These are phyloP conservation scores for Cosmia pyralina DNA, from an alignment of 2,888 invertebrate genomes.

Conservation along the genomic window DNA sequence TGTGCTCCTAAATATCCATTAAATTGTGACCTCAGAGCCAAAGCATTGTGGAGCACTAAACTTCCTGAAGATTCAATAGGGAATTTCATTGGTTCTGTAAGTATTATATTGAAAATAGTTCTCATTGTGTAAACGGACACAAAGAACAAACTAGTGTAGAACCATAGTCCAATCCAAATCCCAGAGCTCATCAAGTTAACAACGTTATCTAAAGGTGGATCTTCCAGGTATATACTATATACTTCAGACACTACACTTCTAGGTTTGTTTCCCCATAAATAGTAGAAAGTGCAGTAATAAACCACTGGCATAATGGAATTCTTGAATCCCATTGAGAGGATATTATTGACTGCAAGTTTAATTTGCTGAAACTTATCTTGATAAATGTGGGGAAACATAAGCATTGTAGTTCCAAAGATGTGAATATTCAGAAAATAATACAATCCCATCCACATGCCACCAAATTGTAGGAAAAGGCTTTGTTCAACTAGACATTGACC, in stretches of 20 bases:
- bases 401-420: constrained; percentile 87
- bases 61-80: constrained; percentile 88
- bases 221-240: constrained; percentile 89
- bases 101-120: constrained; percentile 92
- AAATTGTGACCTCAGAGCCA: constrained; percentile 92
- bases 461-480: constrained; percentile 92
- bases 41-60: constrained; percentile 91
- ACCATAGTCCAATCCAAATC: constrained; percentile 92
- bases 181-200: constrained; percentile 84
- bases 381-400: constrained; percentile 93
- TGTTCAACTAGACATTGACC: constrained; percentile 92
- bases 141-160: constrained; percentile 92
- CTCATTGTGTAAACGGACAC: constrained; percentile 93
- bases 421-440: constrained; percentile 90
- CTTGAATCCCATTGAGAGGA: constrained; percentile 90
- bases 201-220: constrained; percentile 86
- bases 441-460: constrained; percentile 92
- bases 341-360: constrained; percentile 89
- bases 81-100: constrained; percentile 93
- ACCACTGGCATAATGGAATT: constrained; percentile 91
- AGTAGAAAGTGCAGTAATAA: constrained; percentile 91
- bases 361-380: constrained; percentile 93
- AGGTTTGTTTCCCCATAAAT: constrained; percentile 90
- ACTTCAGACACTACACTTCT: constrained; percentile 87
- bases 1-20: constrained; percentile 94